These are phyloP conservation scores for Willisornis vidua DNA, from an alignment of 2,113 vertebrate genomes.

Conservation along the genomic window DNA sequence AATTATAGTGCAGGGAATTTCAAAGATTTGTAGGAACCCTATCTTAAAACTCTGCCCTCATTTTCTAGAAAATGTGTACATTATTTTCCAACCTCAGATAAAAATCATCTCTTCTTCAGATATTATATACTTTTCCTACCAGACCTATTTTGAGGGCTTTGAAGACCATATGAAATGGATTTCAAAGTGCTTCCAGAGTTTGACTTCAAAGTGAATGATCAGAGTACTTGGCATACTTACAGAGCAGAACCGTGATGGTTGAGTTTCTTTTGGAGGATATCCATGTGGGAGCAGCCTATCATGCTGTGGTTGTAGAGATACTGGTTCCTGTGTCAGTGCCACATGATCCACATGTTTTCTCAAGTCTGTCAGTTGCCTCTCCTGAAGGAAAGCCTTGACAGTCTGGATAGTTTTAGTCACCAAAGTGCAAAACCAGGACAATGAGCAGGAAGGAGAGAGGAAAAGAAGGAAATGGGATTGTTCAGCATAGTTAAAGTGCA, in stretches of 20 bases:
- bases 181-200: neutral
- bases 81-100: neutral
- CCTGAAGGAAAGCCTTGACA: neutral
- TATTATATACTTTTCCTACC: neutral
- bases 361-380: neutral
- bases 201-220: neutral
- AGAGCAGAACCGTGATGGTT: rapidly evolving
- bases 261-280: neutral
- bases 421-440: neutral
- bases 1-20: neutral
- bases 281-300: neutral
- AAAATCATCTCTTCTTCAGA: neutral
- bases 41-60: neutral
- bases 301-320: rapidly evolving
- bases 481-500: neutral
- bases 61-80: neutral
- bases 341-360: neutral
- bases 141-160: neutral
- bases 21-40: neutral
- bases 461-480: neutral
- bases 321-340: neutral
- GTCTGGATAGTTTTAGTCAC: neutral
- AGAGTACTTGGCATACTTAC: neutral
- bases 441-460: neutral
- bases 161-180: neutral